phyloP scores from a whole-genome alignment of 2,113 vertebrate species.

The Nothobranchius kuhntae region DNA sequence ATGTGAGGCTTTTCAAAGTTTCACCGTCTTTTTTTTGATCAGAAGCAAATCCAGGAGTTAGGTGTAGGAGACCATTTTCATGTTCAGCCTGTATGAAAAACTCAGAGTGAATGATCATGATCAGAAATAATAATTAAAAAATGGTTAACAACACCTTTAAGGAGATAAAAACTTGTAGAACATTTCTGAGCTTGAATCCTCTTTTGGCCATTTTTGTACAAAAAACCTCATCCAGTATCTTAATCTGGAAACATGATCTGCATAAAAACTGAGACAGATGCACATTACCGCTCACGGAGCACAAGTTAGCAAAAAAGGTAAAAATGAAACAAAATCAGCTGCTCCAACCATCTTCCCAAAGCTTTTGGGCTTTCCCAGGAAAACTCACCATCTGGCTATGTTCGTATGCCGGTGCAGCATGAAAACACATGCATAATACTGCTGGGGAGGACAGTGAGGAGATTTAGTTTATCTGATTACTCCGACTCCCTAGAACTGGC shows the following conservation, averaged over 20 bases:
- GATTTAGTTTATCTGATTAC: conserved; percentile 41
- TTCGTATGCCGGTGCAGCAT: conserved; percentile 10
- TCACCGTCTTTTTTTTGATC: no score
- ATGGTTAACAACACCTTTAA: no score
- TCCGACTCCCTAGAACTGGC: conserved; percentile 46
- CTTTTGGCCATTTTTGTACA: neutral
- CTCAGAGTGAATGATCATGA: no score
- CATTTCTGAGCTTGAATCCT: neutral
- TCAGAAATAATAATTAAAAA: no score
- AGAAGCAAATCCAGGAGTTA: no score
- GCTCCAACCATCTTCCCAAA: neutral
- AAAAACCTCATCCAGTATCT: neutral
- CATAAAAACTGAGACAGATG: neutral
- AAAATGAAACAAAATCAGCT: neutral
- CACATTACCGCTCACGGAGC: neutral
- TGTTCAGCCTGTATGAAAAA: no score
- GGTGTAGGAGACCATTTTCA: no score
- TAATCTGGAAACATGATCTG: neutral
- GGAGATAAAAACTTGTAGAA: no score
- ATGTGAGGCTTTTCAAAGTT: no score
- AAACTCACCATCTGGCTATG: neutral
- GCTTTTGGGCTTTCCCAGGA: conserved; percentile 18
- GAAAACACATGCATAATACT: conserved; percentile 23
- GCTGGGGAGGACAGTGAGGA: conserved; percentile 46
- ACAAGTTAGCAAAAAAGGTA: neutral